These are phyloP conservation scores for Molothrus ater DNA, from an alignment of 2,797 vertebrate species.

Conservation along the genomic window DNA sequence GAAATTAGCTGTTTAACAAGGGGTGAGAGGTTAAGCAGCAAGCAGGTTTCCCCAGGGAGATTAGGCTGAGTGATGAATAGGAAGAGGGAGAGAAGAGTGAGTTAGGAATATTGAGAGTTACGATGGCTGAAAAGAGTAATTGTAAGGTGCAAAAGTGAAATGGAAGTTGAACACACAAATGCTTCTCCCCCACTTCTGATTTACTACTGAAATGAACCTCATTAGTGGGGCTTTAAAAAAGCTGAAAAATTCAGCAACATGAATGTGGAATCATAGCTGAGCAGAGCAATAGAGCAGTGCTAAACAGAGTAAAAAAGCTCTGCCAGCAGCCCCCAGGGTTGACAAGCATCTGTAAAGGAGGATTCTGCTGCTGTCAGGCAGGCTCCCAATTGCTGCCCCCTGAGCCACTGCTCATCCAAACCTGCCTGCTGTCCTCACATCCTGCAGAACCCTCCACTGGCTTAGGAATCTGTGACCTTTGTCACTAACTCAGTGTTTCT, in stretches of 20 bases:
- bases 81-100: background rate
- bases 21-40: conserved; percentile 78
- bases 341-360: background rate
- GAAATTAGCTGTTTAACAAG: conserved; percentile 78
- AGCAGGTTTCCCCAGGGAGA: conserved; percentile 72
- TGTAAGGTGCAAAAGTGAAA: background rate
- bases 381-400: background rate
- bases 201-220: background rate
- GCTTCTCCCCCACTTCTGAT: background rate
- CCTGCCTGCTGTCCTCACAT: background rate
- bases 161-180: background rate
- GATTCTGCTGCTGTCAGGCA: background rate
- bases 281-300: background rate
- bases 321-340: background rate
- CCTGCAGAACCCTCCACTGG: background rate
- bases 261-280: background rate
- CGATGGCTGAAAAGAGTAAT: background rate
- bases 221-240: background rate
- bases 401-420: background rate
- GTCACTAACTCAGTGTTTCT: background rate
- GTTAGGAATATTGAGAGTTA: background rate
- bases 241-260: background rate
- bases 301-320: background rate
- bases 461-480: background rate
- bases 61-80: conserved; percentile 71